These are phyloP conservation scores for Alectoris magna DNA, from an alignment of 2,797 vertebrate species.

Conservation along the genomic window DNA sequence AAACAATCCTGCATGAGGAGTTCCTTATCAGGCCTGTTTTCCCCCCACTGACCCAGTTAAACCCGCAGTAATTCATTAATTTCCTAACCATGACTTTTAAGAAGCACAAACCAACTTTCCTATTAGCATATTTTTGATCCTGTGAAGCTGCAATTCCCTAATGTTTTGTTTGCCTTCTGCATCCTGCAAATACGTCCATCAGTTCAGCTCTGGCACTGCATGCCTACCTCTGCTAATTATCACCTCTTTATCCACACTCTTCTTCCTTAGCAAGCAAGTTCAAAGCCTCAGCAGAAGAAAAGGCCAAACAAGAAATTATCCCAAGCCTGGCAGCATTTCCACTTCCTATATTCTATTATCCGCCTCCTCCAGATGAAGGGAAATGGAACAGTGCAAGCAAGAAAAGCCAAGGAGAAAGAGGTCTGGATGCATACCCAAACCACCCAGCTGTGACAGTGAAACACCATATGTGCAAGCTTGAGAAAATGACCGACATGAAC, in stretches of 20 bases:
- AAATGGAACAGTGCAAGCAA: background rate
- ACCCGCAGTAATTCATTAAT: slow-evolving; percentile 3
- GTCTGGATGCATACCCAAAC: background rate
- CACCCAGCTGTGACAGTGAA: background rate
- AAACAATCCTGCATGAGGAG: background rate
- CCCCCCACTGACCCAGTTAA: slow-evolving; percentile 19
- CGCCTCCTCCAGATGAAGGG: background rate
- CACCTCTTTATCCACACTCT: background rate
- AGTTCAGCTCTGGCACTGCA: background rate
- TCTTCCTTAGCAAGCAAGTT: background rate
- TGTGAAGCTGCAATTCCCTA: background rate
- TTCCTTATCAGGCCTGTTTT: slow-evolving; percentile 31
- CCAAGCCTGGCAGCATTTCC: background rate
- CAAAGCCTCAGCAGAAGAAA: background rate
- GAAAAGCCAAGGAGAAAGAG: background rate
- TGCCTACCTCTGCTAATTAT: background rate
- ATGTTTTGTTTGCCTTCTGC: slow-evolving; percentile 7
- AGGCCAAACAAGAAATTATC: background rate
- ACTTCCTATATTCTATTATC: background rate
- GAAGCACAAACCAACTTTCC: background rate
- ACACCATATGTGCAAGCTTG: background rate
- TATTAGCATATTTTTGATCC: slow-evolving; percentile 10
- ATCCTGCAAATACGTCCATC: background rate
- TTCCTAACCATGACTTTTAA: background rate
- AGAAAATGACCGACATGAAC: too few species aligned